A percentile compares a stretch with the other conserved stretches of the same genome.
Evolutionary conservation across 2,888 invertebrate genomes (phyloP).

Genomic region (Pterostichus madidus): DNA sequence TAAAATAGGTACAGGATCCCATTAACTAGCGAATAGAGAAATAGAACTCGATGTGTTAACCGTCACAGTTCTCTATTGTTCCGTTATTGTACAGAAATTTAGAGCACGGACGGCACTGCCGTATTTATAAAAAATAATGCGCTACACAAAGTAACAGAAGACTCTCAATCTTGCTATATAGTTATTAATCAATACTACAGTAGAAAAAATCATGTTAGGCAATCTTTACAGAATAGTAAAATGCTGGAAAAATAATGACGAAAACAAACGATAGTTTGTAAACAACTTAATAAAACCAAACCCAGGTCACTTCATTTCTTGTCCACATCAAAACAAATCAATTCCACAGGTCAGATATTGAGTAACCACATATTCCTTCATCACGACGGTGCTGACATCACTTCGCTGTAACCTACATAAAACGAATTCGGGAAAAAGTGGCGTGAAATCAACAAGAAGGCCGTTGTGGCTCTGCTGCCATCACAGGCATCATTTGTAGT

Average conservation of each 20-base stretch:
- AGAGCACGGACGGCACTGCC: too few species aligned
- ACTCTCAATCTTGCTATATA: too few species aligned
- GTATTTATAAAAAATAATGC: too few species aligned
- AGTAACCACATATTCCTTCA: background rate
- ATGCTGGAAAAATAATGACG: background rate
- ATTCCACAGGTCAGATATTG: background rate
- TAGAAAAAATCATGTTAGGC: too few species aligned
- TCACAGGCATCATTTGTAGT: constrained; percentile 57
- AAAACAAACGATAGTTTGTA: constrained; percentile 28
- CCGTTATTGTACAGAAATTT: too few species aligned
- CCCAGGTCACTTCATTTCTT: background rate
- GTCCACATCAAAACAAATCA: constrained; percentile 14
- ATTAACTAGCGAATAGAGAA: too few species aligned
- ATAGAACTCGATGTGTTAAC: too few species aligned
- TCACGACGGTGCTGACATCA: background rate
- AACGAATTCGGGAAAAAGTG: background rate
- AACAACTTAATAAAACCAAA: constrained; percentile 40
- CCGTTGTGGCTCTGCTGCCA: background rate
- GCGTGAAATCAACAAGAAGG: background rate
- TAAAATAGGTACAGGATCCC: too few species aligned
- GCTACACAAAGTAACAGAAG: too few species aligned
- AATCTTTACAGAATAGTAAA: background rate
- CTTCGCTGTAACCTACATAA: background rate
- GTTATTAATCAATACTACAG: too few species aligned
- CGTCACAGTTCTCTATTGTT: too few species aligned